These are phyloP conservation scores for Eulacestoma nigropectus DNA, from an alignment of 2,113 vertebrate genomes.

Conservation along the genomic window DNA sequence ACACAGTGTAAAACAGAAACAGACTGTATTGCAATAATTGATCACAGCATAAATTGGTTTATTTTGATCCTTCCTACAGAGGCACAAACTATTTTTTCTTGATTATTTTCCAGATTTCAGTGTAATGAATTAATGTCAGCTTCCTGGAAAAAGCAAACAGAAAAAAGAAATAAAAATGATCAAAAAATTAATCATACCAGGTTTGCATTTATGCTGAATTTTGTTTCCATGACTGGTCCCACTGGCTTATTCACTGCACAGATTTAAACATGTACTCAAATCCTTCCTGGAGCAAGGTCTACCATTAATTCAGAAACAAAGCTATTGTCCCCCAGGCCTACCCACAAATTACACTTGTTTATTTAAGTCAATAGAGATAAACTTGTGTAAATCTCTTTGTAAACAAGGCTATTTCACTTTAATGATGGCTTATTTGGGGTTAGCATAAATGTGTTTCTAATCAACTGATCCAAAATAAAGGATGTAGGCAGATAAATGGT, in stretches of 20 bases:
- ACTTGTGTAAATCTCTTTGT: constrained; percentile 17
- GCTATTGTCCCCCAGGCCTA: background rate
- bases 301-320: constrained; percentile 32
- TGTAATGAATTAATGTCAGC: constrained; percentile 4
- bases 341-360: constrained; percentile 21
- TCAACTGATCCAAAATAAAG: constrained; percentile 30
- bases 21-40: constrained; percentile 60
- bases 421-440: constrained; percentile 24
- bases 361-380: constrained; percentile 40
- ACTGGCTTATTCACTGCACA: background rate
- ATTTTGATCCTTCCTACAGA: constrained; percentile 49
- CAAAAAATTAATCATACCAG: background rate
- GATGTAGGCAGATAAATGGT: background rate
- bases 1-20: constrained; percentile 54
- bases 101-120: background rate
- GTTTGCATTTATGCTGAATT: constrained; percentile 1
- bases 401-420: constrained; percentile 20
- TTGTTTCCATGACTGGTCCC: background rate
- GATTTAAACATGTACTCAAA: background rate
- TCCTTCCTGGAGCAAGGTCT: background rate
- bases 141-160: background rate
- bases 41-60: constrained; percentile 61
- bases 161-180: background rate
- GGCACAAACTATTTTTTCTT: background rate
- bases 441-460: constrained; percentile 38